Percentiles rank a stretch among this genome's conserved stretches.
These are phyloP conservation scores for Oreocharis arfaki DNA, from an alignment of 2,113 vertebrate genomes.

Conservation along the genomic window DNA sequence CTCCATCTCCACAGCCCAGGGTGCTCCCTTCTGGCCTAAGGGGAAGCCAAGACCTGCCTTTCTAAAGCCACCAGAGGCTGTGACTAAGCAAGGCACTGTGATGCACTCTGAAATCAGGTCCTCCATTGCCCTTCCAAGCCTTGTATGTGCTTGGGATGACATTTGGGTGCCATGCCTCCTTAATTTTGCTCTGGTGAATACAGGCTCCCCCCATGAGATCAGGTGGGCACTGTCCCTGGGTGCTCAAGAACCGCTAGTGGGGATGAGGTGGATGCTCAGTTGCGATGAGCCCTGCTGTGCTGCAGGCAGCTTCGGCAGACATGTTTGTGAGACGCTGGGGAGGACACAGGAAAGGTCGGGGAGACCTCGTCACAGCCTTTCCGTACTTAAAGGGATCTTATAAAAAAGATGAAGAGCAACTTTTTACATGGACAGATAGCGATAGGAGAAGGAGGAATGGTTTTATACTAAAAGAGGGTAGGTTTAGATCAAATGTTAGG, in stretches of 20 bases:
- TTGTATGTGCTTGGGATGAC: neutral
- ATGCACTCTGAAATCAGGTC: neutral
- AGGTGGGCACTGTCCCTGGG: fast-evolving
- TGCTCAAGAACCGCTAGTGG: fast-evolving
- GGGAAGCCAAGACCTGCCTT: neutral
- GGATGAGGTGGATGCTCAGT: fast-evolving
- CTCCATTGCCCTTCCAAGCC: neutral
- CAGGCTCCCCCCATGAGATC: fast-evolving
- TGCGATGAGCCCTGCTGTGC: neutral
- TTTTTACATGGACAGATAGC: neutral
- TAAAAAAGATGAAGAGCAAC: neutral
- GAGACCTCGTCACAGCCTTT: neutral
- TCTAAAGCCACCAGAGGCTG: neutral
- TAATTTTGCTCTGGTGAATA: neutral
- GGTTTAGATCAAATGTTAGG: neutral
- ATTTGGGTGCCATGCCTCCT: neutral
- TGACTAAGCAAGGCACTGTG: neutral
- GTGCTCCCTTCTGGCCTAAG: neutral
- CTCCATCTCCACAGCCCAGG: neutral
- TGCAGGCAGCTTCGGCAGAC: neutral
- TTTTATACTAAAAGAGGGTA: neutral
- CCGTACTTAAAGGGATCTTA: neutral
- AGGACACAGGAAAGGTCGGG: neutral
- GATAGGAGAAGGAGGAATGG: neutral
- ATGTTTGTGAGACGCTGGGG: neutral